Conservation (phyloP, 2,113 vertebrate species). For the Ondatra zibethicus region DNA sequence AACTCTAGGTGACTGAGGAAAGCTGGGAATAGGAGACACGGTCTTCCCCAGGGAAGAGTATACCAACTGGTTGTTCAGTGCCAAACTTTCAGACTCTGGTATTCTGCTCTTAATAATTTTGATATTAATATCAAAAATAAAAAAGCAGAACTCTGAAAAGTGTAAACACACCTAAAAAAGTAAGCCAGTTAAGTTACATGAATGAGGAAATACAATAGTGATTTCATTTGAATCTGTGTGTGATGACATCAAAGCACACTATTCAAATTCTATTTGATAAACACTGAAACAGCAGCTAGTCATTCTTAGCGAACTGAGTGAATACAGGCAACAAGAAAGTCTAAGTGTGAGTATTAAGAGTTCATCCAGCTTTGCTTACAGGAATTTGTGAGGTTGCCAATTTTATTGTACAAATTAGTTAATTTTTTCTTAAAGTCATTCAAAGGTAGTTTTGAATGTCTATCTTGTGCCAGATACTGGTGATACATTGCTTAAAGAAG, state of each 20-base stretch:
- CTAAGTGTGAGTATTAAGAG: not conserved
- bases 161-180: not conserved
- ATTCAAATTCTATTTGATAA: not conserved
- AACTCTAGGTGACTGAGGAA: not conserved
- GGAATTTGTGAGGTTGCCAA: not conserved
- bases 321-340: not conserved
- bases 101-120: too few species aligned
- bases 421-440: not conserved
- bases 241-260: not conserved
- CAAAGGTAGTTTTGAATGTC: not conserved
- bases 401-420: not conserved
- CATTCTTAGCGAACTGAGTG: not conserved
- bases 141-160: not conserved
- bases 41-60: not conserved
- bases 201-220: not conserved
- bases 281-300: not conserved
- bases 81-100: not conserved
- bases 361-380: not conserved
- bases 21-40: not conserved
- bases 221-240: not conserved
- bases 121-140: not conserved
- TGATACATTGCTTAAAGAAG: not conserved
- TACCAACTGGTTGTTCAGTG: not conserved
- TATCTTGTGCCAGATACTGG: not conserved
- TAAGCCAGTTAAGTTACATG: not conserved